phyloP scores from a whole-genome alignment of 2,888 invertebrate species.

The Salticus scenicus region DNA sequence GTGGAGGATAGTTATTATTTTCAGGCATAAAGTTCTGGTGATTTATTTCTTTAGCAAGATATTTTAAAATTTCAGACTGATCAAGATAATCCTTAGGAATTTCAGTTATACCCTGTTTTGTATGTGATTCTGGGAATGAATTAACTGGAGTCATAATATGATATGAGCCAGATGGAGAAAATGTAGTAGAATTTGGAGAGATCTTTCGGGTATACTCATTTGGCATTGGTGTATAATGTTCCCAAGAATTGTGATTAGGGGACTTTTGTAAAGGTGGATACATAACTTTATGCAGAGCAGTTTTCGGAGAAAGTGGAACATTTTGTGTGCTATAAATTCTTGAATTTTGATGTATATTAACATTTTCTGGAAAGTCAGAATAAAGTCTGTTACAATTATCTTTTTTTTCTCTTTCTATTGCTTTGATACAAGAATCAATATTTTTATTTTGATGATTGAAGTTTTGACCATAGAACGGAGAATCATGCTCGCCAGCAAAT shows the following conservation, averaged over 20 bases:
- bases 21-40: constrained; percentile 70
- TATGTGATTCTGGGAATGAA: constrained; percentile 76
- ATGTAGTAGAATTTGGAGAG: constrained; percentile 8
- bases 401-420: constrained; percentile 27
- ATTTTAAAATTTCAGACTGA: constrained; percentile 88
- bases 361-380: constrained; percentile 34
- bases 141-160: constrained; percentile 18
- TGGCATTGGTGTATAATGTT: constrained; percentile 33
- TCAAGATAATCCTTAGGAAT: constrained; percentile 89
- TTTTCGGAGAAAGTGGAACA: constrained; percentile 67
- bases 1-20: constrained; percentile 73
- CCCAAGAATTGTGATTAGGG: constrained; percentile 26
- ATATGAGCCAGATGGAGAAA: constrained; percentile 22
- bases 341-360: constrained; percentile 23
- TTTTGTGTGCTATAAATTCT: constrained; percentile 32
- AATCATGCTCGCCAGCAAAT: constrained; percentile 74
- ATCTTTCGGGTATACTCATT: constrained; percentile 34
- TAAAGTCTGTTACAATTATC: constrained; percentile 50
- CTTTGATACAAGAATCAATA: constrained; percentile 19
- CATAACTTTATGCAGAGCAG: constrained; percentile 25
- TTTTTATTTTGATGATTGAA: constrained; percentile 45
- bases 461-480: constrained; percentile 69
- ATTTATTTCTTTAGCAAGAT: constrained; percentile 86
- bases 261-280: constrained; percentile 33
- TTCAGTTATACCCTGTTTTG: constrained; percentile 84